Base-by-base conservation (phyloP, 2,888 invertebrate genomes). In the Hypolimnas misippus region DNA sequence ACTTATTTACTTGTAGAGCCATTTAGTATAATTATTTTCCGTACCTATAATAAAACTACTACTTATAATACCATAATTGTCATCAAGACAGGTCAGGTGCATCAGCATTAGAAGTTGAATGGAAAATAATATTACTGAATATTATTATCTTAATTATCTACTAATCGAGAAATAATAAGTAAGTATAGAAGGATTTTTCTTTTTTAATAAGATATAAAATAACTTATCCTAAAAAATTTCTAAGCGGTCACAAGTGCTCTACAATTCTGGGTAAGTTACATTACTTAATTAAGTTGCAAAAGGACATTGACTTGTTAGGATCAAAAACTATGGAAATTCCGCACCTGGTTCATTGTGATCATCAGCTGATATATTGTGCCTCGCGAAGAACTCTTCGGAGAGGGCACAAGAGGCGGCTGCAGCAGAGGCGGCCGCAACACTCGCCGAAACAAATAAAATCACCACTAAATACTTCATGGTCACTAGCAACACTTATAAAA, bases 331-430 rank as follows among this genome's bases (percentile, higher is more conserved):
- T 70, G 65, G 55, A 31, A 60, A 58, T 65, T 73, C 74, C 84
- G 81, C 86, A 92, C 91, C 91, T 92, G 91, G 84, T 78, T 82
- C 82, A 63, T 83, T 77, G 77, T 78, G 83, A 74, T 87, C 87
- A 79, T 90, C 90, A 89, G 90, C 91, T 89, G 92, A 84, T 81
- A 82, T 81, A 77, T 91, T 90, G 81, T 89, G 86, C 70, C 87
- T 84, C 70, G 77, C 69, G 79, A 91, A 87, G 85, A 87, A 89
- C 73, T 84, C 83, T 69, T 86, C 82, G 59, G 88, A 73, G 49
- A 74, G 76, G 65, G 79, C 75, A 74, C 91, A 91, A 66, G 87
- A 79, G 65, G 81, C 74, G 56, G 79, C 74, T n/a, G 84, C 87
- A 60, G 84, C 83, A 66, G 79, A 79, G 60, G 77, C 83, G 42